phyloP scores from a whole-genome alignment of 2,888 invertebrate species.

The Hartigia nigra region DNA sequence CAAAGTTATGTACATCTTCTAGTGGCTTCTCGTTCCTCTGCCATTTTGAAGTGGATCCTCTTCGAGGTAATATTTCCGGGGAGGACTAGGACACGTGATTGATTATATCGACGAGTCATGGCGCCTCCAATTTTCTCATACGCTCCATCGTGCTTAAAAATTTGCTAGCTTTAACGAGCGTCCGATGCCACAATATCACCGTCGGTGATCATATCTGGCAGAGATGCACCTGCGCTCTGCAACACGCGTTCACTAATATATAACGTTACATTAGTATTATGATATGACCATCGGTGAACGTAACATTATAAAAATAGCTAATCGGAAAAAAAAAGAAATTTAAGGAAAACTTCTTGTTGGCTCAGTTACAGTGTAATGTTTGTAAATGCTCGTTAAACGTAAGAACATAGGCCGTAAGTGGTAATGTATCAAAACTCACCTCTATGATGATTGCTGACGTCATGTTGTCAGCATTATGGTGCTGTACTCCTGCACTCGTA shows the following conservation, averaged over 20 bases:
- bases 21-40: not conserved
- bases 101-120: not conserved
- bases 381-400: not conserved
- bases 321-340: not conserved
- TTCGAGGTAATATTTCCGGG: not conserved
- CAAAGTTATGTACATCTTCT: not conserved
- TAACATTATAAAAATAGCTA: not conserved
- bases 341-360: not conserved
- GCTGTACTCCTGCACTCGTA: constrained; percentile 48
- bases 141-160: constrained; percentile 11
- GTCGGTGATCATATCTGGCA: constrained; percentile 53
- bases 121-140: not conserved
- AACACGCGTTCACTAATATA: constrained; percentile 24
- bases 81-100: not conserved
- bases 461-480: constrained; percentile 54
- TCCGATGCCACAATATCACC: constrained; percentile 49
- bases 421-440: constrained; percentile 34
- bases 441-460: constrained; percentile 54
- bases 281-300: constrained; percentile 1
- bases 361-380: not conserved
- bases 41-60: not conserved
- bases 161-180: constrained; percentile 39
- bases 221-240: constrained; percentile 46
- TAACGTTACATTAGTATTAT: constrained; percentile 6
- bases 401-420: not conserved